These are phyloP conservation scores for Hydraecia micacea DNA, from an alignment of 2,888 invertebrate species.

Conservation along the genomic window DNA sequence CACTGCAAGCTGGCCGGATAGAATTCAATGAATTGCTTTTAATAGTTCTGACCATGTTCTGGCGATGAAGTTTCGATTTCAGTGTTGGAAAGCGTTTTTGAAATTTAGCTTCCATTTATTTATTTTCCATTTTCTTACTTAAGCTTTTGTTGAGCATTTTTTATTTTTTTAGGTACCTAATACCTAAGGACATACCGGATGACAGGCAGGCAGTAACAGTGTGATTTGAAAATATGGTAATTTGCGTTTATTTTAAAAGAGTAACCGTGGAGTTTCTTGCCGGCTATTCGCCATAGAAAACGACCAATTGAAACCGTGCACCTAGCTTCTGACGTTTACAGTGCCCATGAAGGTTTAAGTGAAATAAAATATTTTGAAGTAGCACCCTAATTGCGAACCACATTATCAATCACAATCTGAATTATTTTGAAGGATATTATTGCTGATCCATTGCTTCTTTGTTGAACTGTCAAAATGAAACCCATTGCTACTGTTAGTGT, in stretches of 20 bases:
- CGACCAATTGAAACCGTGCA: too few relatives aligned
- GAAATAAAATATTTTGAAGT: neutral
- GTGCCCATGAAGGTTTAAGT: neutral
- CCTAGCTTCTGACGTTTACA: too few relatives aligned
- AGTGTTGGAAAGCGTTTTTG: conserved; percentile 18
- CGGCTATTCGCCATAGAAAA: neutral
- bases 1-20: conserved; percentile 47
- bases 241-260: neutral
- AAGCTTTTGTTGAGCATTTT: neutral
- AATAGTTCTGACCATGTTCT: conserved; percentile 36
- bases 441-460: too few relatives aligned
- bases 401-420: too few relatives aligned
- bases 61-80: conserved; percentile 43
- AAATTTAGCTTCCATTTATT: neutral
- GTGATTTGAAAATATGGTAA: neutral
- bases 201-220: neutral
- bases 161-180: neutral
- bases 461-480: too few relatives aligned
- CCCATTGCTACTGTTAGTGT: too few relatives aligned
- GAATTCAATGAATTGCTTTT: conserved; percentile 37
- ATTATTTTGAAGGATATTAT: too few relatives aligned
- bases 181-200: neutral
- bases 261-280: neutral
- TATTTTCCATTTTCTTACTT: neutral
- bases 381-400: too few relatives aligned